Evolutionary conservation across 37 sponge, comb jelly and placozoan genomes (phyloP).

Genomic region (Axinella damicornis): DNA sequence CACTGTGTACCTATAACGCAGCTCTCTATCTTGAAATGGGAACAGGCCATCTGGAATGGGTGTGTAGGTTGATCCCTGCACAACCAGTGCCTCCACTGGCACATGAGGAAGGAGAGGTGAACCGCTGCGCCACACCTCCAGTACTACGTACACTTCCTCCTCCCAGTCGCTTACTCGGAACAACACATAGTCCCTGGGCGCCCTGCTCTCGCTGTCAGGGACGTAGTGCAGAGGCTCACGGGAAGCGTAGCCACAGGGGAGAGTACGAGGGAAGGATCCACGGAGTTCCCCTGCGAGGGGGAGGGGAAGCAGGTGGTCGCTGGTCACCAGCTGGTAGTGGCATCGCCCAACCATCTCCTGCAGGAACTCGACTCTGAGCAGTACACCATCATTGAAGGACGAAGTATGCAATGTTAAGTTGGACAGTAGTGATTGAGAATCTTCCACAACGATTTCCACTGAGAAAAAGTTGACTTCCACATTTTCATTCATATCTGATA

Average conservation of each 20-base stretch:
- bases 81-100: not conserved
- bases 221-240: not conserved
- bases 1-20: no score
- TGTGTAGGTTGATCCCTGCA: constrained; percentile 1
- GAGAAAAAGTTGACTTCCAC: not conserved
- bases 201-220: not conserved
- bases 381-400: no score
- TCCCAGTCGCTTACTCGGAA: not conserved
- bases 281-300: not conserved
- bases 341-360: not conserved
- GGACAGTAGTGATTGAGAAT: no score
- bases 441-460: not conserved
- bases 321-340: constrained; percentile 37
- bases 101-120: no score
- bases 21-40: not conserved
- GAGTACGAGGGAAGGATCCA: not conserved
- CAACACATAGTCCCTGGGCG: constrained; percentile 4
- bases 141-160: not conserved
- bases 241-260: constrained; percentile 36
- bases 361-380: not conserved
- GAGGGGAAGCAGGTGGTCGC: not conserved
- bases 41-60: constrained; percentile 1
- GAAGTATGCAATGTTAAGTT: no score
- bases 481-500: not conserved
- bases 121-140: not conserved